Base-by-base conservation (phyloP, 2,113 vertebrate species). In the Anoura caudifer region DNA sequence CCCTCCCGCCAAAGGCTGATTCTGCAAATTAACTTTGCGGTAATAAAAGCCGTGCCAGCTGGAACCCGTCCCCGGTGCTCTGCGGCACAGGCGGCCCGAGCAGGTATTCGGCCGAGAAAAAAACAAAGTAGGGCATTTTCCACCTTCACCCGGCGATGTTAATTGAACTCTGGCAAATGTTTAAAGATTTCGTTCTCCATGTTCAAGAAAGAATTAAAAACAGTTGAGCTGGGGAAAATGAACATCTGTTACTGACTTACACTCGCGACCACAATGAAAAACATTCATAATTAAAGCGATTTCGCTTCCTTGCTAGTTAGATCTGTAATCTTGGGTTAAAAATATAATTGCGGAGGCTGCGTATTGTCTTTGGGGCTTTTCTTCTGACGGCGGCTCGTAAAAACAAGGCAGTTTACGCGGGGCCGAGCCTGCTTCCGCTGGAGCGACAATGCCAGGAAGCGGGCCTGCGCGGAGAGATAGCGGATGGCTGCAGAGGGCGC, bases 111-210 rank as follows among this genome's bases (percentile, higher is more conserved):
- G 96, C 95, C 17, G 95, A 96, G 94, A 87, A n/a, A 97, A 47
- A 98, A 98, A 98, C 98, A 98, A 98, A 97, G 97, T 85, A 82
- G 87, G 98, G 96, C 94, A 98, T 98, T 99, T 98, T 98, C 98
- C 98, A 98, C 98, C 98, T 97, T 98, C 63, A 92, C 97, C 98
- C 97, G 97, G 70, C 88, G 97, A 98, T 96, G 95, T 97, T 98
- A 98, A 98, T 91, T 98, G 98, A 98, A 98, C 95, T 98, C 98
- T 98, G 98, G 98, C 98, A 98, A 98, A 98, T 83, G 97, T 99
- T 98, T 98, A 98, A 99, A 98, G 98, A 97, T 98, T 97, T 96
- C 94, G 98, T 96, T 92, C 95, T 98, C 97, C 98, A 95, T 81
- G 98, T 97, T 98, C 96, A 97, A 98, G 95, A 95, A 98, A 97